Conservation (phyloP, 2,797 vertebrate genomes). For the Corythornis leucogaster region DNA sequence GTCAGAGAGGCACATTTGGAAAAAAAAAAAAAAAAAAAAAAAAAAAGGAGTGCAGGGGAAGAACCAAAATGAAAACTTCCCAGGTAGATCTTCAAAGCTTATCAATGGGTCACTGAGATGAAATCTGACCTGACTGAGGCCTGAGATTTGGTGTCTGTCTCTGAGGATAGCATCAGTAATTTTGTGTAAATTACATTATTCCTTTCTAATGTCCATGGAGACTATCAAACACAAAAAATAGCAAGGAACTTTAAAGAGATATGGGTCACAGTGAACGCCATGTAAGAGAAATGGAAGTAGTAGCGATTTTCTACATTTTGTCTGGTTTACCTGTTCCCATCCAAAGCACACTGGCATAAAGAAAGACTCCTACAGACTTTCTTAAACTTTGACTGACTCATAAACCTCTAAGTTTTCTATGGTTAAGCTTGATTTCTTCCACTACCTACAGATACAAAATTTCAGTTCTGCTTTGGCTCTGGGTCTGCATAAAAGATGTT, state of each 20-base stretch:
- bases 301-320: not conserved
- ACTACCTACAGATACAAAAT: not conserved
- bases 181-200: not conserved
- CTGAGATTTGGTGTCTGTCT: not conserved
- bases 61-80: not conserved
- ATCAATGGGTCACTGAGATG: not conserved
- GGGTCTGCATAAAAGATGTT: not conserved
- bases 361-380: not conserved
- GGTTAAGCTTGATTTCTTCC: not conserved
- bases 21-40: not conserved
- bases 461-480: conserved; percentile 4
- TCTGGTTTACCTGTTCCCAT: not conserved
- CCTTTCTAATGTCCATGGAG: not conserved
- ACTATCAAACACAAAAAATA: not conserved
- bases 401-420: not conserved
- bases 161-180: not conserved
- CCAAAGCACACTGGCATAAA: not conserved
- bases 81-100: not conserved
- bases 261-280: not conserved
- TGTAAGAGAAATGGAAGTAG: not conserved
- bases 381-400: not conserved
- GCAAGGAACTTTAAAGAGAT: not conserved
- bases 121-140: not conserved
- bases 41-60: not conserved
- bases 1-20: not conserved